Evolutionary conservation across 1,140 invertebrate genomes (phyloP).

Genomic region (Papilio dardanus): DNA sequence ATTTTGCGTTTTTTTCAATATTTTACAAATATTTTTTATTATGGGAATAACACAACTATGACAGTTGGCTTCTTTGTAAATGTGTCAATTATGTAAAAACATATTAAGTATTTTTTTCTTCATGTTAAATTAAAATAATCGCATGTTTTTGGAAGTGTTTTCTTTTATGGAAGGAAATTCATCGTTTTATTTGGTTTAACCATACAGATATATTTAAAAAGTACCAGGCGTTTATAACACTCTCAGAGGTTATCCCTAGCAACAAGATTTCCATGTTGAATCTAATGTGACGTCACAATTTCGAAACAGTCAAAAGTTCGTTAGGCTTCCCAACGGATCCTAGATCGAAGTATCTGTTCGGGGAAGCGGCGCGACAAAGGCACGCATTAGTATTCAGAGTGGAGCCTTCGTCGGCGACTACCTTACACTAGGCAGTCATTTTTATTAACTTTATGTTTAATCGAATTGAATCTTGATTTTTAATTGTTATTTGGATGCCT

Average conservation of each 20-base stretch:
- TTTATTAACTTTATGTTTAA: constrained; percentile 33
- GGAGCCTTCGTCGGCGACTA: background rate
- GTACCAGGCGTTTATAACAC: background rate
- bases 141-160: too few relatives aligned
- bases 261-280: background rate
- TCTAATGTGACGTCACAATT: constrained; percentile 14
- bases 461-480: constrained; percentile 9
- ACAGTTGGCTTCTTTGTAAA: too few relatives aligned
- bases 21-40: too few relatives aligned
- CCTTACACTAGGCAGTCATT: constrained; percentile 1
- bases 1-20: background rate
- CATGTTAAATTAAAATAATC: too few relatives aligned
- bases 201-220: too few relatives aligned
- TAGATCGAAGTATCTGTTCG: constrained; percentile 31
- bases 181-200: too few relatives aligned
- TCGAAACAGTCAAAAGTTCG: constrained; percentile 30
- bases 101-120: too few relatives aligned
- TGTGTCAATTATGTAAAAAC: too few relatives aligned
- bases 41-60: too few relatives aligned
- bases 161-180: too few relatives aligned
- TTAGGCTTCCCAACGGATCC: constrained; percentile 31
- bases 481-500: background rate
- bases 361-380: constrained; percentile 34
- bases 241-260: background rate
- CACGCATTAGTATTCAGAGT: constrained; percentile 25